Conservation (phyloP, 2,797 vertebrate genomes). For the Oreortyx pictus region DNA sequence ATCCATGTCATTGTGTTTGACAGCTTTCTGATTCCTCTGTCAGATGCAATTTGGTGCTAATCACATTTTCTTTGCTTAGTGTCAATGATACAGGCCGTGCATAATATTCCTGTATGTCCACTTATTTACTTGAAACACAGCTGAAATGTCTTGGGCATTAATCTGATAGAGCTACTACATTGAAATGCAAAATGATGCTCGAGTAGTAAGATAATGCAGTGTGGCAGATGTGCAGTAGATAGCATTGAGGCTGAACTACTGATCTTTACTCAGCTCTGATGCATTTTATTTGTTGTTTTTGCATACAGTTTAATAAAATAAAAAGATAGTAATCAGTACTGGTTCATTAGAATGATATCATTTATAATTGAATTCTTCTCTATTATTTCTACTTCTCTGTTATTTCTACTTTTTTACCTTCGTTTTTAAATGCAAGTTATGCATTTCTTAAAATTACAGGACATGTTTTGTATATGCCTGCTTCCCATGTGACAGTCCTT, state of each 20-base stretch:
- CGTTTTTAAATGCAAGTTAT: background rate
- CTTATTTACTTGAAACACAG: constrained; percentile 80
- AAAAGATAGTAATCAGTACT: constrained; percentile 77
- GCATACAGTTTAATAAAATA: constrained; percentile 72
- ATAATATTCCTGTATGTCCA: constrained; percentile 87
- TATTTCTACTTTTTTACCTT: background rate
- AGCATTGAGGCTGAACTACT: constrained; percentile 69
- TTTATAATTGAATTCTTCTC: constrained; percentile 75
- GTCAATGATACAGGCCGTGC: constrained; percentile 84
- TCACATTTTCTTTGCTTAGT: constrained; percentile 87
- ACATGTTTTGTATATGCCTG: background rate
- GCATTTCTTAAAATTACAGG: constrained; percentile 30
- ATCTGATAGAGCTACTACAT: constrained; percentile 81
- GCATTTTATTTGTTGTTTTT: constrained; percentile 77
- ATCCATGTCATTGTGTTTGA: constrained; percentile 94
- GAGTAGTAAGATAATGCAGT: constrained; percentile 76
- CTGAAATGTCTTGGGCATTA: constrained; percentile 85
- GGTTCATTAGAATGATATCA: constrained; percentile 78
- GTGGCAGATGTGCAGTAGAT: constrained; percentile 81
- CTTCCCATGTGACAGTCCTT: background rate
- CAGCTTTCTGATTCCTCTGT: constrained; percentile 95
- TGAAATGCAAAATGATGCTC: constrained; percentile 83
- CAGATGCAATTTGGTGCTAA: constrained; percentile 91
- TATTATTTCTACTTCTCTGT: constrained; percentile 54
- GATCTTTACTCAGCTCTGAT: constrained; percentile 75